Evolutionary conservation across 1,140 invertebrate genomes (phyloP).

Genomic region (Drosophila eugracilis): DNA sequence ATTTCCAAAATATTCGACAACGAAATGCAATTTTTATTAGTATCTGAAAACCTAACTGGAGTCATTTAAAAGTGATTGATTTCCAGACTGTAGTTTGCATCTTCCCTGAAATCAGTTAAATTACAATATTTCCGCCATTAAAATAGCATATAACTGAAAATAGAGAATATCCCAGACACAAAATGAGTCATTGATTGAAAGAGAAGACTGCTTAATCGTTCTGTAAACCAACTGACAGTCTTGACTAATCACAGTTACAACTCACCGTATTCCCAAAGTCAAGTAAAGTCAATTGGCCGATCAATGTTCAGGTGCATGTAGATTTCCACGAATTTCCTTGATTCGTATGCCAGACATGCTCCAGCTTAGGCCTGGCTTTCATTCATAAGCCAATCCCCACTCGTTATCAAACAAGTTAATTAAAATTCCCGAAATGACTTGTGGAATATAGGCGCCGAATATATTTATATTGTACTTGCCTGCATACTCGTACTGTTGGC

Average conservation of each 20-base stretch:
- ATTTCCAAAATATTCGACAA: no score
- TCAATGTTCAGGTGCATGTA: background rate
- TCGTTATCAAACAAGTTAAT: constrained; percentile 72
- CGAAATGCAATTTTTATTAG: no score
- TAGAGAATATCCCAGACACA: background rate
- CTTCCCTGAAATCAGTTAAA: background rate
- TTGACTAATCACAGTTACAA: background rate
- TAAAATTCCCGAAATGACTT: constrained; percentile 74
- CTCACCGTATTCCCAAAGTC: no score
- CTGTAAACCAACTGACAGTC: background rate
- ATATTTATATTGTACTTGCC: constrained; percentile 40
- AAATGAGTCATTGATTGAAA: background rate
- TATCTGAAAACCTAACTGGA: background rate
- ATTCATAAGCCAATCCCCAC: constrained; percentile 27
- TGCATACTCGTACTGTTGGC: constrained; percentile 63
- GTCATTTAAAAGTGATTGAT: background rate
- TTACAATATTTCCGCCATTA: background rate
- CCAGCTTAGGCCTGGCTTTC: background rate
- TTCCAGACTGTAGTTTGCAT: background rate
- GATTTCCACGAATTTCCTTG: constrained; percentile 1
- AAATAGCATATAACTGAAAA: background rate
- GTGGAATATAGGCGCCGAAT: constrained; percentile 37
- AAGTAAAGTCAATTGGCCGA: constrained; percentile 3
- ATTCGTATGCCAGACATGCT: constrained; percentile 39
- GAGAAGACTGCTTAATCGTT: background rate